phyloP scores from a whole-genome alignment of 1,140 invertebrate genomes.

The Drosophila bifasciata region DNA sequence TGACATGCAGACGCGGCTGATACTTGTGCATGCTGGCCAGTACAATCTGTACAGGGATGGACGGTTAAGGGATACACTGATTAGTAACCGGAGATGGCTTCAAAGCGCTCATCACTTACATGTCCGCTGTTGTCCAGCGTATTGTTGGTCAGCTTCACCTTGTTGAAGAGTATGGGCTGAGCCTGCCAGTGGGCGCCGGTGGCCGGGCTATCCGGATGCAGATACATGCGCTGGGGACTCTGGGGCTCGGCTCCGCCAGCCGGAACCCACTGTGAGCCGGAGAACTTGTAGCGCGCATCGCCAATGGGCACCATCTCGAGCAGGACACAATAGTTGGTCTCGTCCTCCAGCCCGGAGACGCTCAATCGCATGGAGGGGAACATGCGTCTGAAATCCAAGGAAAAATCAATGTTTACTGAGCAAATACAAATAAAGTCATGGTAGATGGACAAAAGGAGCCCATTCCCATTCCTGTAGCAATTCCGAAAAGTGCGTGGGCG shows the following conservation, averaged over 20 bases:
- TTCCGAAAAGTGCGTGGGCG: constrained; percentile 50
- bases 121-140: constrained; percentile 91
- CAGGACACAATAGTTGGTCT: constrained; percentile 91
- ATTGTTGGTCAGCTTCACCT: constrained; percentile 96
- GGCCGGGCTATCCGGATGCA: constrained; percentile 94
- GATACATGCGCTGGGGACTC: constrained; percentile 89
- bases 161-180: constrained; percentile 92
- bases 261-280: constrained; percentile 91
- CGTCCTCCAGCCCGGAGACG: constrained; percentile 90
- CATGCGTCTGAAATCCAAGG: constrained; percentile 89
- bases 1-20: constrained; percentile 92
- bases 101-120: constrained; percentile 86
- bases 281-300: constrained; percentile 89
- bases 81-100: constrained; percentile 13
- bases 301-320: constrained; percentile 91
- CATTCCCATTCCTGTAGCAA: not conserved
- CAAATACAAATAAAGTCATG: constrained; percentile 61
- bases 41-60: constrained; percentile 93
- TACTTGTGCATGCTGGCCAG: constrained; percentile 97
- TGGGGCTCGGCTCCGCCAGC: constrained; percentile 94
- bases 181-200: constrained; percentile 94
- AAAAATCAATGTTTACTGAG: constrained; percentile 47
- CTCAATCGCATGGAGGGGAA: constrained; percentile 91
- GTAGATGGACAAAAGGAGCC: constrained; percentile 35
- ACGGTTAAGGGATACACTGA: too few species aligned